phyloP scores from a whole-genome alignment of 2,888 invertebrate species.

The Eretmocerus hayati region DNA sequence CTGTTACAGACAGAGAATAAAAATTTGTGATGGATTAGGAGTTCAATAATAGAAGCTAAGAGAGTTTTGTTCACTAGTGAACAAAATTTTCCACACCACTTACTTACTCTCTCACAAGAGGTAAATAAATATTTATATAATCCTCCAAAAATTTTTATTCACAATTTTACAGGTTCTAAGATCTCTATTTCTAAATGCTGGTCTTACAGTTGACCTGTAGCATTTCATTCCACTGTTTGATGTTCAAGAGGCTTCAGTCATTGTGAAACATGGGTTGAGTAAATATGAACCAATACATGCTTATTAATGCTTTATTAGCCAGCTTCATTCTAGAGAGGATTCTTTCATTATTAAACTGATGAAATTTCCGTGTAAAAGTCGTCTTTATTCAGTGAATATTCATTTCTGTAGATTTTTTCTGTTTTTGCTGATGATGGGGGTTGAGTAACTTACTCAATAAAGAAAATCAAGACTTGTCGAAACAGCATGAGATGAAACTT shows the following conservation, averaged over 20 bases:
- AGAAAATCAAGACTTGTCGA: conserved; percentile 41
- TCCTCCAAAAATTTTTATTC: conserved; percentile 15
- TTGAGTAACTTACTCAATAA: conserved; percentile 18
- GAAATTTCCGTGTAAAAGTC: no score
- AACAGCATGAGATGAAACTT: conserved; percentile 40
- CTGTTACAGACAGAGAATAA: conserved; percentile 50
- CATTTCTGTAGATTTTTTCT: neutral
- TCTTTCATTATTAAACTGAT: no score
- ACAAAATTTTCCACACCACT: conserved; percentile 16
- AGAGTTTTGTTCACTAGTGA: neutral
- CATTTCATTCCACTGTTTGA: conserved; percentile 14
- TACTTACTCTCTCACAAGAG: conserved; percentile 22
- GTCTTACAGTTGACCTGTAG: conserved; percentile 8
- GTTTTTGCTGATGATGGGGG: neutral
- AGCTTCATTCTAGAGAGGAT: conserved; percentile 25
- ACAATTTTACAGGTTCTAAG: conserved; percentile 10
- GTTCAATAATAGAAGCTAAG: no score
- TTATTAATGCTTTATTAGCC: conserved; percentile 39
- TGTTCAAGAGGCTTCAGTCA: conserved; percentile 10
- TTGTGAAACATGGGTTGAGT: conserved; percentile 35
- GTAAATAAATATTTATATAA: conserved; percentile 12
- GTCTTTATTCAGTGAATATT: no score
- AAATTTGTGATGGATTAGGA: no score
- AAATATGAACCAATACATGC: conserved; percentile 41
- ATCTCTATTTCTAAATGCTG: conserved; percentile 6